phyloP scores from a whole-genome alignment of 1,140 invertebrate species.

The Drosophila pachea region DNA sequence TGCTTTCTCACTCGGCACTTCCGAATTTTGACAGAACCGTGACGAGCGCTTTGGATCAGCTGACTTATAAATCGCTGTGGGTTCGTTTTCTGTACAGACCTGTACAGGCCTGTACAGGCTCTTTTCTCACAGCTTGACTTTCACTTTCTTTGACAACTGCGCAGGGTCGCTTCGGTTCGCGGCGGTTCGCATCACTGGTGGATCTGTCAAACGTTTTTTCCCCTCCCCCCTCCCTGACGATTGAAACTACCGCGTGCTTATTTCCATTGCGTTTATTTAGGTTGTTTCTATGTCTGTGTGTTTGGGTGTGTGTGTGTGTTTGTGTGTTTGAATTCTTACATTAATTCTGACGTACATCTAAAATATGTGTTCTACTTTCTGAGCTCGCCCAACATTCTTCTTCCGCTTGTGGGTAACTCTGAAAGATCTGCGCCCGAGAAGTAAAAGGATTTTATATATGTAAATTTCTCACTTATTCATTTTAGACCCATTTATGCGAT shows the following conservation, averaged over 20 bases:
- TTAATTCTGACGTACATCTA: slow-evolving; percentile 73
- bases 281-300: slow-evolving; percentile 23
- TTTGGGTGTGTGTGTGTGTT: too few species aligned
- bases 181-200: neutral
- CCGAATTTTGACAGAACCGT: slow-evolving; percentile 41
- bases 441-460: too few species aligned
- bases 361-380: slow-evolving; percentile 63
- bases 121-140: slow-evolving; percentile 21
- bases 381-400: neutral
- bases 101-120: slow-evolving; percentile 32
- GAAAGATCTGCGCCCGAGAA: neutral
- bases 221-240: neutral
- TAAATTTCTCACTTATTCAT: too few species aligned
- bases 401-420: slow-evolving; percentile 21
- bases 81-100: slow-evolving; percentile 46
- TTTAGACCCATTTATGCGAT: too few species aligned
- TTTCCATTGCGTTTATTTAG: slow-evolving; percentile 46
- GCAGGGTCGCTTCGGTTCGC: slow-evolving; percentile 37
- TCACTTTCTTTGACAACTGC: slow-evolving; percentile 26
- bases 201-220: slow-evolving; percentile 39
- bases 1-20: slow-evolving; percentile 25
- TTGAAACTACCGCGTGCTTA: slow-evolving; percentile 12
- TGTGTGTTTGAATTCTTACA: slow-evolving; percentile 56
- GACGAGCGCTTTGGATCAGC: slow-evolving; percentile 30
- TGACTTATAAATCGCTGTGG: slow-evolving; percentile 68